Conservation (phyloP, 2,888 invertebrate species). For the Chloroclystis v-ata region DNA sequence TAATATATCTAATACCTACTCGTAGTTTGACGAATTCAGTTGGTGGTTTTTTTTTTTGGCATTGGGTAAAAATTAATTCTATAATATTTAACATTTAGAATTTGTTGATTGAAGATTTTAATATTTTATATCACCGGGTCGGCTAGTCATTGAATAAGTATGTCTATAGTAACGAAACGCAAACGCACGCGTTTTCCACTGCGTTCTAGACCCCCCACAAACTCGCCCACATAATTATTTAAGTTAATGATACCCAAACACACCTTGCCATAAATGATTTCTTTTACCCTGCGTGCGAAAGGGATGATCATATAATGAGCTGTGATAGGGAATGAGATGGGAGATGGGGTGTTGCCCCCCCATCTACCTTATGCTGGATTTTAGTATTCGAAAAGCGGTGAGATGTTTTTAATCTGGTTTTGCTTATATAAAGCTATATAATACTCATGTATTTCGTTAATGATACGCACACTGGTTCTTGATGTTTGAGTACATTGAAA, state of each 20-base stretch:
- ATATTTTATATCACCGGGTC: too few species aligned
- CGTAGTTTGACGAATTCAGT: too few species aligned
- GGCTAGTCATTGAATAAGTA: too few species aligned
- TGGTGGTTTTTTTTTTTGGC: too few species aligned
- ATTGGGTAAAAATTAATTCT: too few species aligned
- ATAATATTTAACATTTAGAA: too few species aligned
- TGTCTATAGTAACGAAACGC: constrained; percentile 25
- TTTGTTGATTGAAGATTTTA: too few species aligned
- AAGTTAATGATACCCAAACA: constrained; percentile 66
- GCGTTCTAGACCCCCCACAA: constrained; percentile 23
- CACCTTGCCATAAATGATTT: constrained; percentile 65
- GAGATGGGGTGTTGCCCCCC: constrained; percentile 49
- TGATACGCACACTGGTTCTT: constrained; percentile 23
- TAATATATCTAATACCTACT: too few species aligned
- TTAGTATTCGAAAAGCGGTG: constrained; percentile 35
- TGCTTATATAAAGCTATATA: constrained; percentile 44
- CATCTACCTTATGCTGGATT: constrained; percentile 38
- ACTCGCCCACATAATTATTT: constrained; percentile 69
- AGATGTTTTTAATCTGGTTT: constrained; percentile 60
- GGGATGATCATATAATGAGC: constrained; percentile 23
- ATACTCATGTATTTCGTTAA: constrained; percentile 30
- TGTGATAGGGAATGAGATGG: neutral
- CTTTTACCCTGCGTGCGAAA: constrained; percentile 40
- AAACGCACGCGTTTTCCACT: constrained; percentile 30
- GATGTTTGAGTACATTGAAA: constrained; percentile 18